A percentile compares a stretch with the other conserved stretches of the same genome.
These are phyloP conservation scores for Capromys pilorides DNA, from an alignment of 2,797 vertebrate species.

Conservation along the genomic window DNA sequence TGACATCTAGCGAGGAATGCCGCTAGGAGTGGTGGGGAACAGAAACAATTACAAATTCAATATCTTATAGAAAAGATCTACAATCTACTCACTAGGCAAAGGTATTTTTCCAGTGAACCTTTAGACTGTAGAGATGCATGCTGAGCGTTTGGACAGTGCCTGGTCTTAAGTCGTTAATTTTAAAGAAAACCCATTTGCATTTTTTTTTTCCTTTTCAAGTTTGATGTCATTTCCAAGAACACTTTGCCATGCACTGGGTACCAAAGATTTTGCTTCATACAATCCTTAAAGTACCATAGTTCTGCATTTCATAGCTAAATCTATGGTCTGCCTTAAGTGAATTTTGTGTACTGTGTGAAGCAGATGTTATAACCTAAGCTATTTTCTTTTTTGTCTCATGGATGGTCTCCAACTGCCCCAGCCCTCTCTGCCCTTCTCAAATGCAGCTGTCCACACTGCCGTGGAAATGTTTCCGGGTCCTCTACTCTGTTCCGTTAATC, in stretches of 20 bases:
- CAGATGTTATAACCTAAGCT: no score
- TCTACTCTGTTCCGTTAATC: no score
- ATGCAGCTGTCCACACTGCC: fast-evolving
- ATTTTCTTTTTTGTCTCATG: not conserved
- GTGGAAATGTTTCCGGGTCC: fast-evolving
- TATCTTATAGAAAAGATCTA: not conserved
- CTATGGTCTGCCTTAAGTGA: not conserved
- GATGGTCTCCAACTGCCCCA: not conserved
- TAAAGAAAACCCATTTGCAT: not conserved
- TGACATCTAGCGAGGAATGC: not conserved
- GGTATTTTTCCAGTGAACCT: not conserved
- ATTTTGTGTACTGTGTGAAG: not conserved
- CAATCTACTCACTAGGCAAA: not conserved
- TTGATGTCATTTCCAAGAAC: not conserved
- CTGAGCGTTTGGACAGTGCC: not conserved
- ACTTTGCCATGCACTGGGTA: not conserved
- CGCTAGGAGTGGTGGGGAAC: not conserved
- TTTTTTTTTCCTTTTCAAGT: not conserved
- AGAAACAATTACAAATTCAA: slow-evolving; percentile 1
- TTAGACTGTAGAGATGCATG: fast-evolving
- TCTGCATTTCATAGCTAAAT: not conserved
- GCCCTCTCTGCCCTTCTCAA: fast-evolving
- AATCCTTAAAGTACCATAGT: not conserved
- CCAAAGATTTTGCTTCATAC: not conserved
- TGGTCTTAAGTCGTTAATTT: not conserved